A percentile compares a stretch with the other conserved stretches of the same genome.
Conservation (phyloP, 92 coral and sea anemone genomes). For the Paramuricea clavata region DNA sequence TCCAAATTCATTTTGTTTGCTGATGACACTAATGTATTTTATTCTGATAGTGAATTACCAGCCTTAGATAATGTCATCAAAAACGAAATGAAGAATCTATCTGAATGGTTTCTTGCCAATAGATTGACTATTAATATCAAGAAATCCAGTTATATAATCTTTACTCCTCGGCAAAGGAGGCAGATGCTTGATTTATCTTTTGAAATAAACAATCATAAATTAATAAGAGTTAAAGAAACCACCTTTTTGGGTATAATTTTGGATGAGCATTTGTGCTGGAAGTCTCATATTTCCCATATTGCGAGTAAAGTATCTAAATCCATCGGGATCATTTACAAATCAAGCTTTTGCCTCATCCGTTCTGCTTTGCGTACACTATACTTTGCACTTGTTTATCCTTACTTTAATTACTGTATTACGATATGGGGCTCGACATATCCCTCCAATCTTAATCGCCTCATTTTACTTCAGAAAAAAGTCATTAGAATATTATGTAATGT, state of each 20-base stretch:
- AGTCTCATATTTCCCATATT: slow-evolving; percentile 1
- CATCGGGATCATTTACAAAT: slow-evolving; percentile 39
- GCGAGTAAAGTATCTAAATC: slow-evolving; percentile 46
- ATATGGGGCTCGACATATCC: slow-evolving; percentile 25
- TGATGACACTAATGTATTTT: too few species aligned
- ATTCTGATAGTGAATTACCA: not conserved
- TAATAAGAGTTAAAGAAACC: not conserved
- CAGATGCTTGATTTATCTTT: not conserved
- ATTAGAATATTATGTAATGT: not conserved
- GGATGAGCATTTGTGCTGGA: slow-evolving; percentile 17
- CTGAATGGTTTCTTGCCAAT: not conserved
- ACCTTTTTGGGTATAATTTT: slow-evolving; percentile 16
- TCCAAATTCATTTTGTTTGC: not conserved
- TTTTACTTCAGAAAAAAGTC: too few species aligned
- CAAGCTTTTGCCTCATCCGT: slow-evolving; percentile 34
- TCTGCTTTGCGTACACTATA: slow-evolving; percentile 32
- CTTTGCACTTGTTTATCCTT: too few species aligned
- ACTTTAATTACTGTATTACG: too few species aligned
- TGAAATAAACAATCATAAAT: not conserved
- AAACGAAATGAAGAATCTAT: not conserved
- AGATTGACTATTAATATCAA: not conserved
- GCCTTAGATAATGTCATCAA: not conserved
- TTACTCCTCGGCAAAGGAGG: too few species aligned
- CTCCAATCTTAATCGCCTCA: too few species aligned
- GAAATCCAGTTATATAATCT: not conserved